Percentiles rank a stretch among this genome's conserved stretches.
phyloP scores from a whole-genome alignment of 35 echinoderm and acorn worm species.

The Acanthaster planci region DNA sequence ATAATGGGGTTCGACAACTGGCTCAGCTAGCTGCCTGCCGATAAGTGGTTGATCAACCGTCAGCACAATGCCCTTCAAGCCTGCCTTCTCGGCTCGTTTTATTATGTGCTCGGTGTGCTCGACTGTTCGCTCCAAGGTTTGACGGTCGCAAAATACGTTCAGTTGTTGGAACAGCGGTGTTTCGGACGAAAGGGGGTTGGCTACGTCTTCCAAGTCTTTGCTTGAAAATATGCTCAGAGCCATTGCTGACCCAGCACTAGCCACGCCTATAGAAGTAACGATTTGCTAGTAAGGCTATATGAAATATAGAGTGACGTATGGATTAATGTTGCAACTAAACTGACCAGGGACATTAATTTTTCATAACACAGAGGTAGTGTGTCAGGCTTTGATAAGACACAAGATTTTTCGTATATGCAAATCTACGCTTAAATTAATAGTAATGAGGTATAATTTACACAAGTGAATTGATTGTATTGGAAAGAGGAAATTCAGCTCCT shows the following conservation, averaged over 20 bases:
- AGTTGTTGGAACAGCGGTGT: slow-evolving; percentile 67
- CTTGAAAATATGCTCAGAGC: slow-evolving; percentile 14
- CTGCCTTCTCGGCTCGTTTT: slow-evolving; percentile 45
- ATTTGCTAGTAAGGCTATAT: no score
- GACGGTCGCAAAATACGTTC: slow-evolving; percentile 42
- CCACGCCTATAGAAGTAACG: neutral
- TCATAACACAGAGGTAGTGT: no score
- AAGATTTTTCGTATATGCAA: no score
- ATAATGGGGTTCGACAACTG: no score
- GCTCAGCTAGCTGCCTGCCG: neutral
- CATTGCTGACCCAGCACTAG: neutral
- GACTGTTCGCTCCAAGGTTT: neutral
- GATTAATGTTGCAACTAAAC: no score
- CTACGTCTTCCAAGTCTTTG: slow-evolving; percentile 35
- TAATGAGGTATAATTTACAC: no score
- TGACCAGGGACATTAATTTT: no score
- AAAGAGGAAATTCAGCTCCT: no score
- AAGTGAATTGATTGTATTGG: no score
- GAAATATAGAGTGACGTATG: no score
- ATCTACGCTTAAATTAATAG: no score
- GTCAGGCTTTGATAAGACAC: no score
- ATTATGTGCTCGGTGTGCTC: slow-evolving; percentile 26
- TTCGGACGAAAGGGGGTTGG: slow-evolving; percentile 9
- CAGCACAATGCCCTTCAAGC: slow-evolving; percentile 75
- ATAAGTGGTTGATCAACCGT: slow-evolving; percentile 62